A percentile compares a stretch with the other conserved stretches of the same genome.
phyloP scores from a whole-genome alignment of 1,140 invertebrate genomes.

The Drosophila bocki region DNA sequence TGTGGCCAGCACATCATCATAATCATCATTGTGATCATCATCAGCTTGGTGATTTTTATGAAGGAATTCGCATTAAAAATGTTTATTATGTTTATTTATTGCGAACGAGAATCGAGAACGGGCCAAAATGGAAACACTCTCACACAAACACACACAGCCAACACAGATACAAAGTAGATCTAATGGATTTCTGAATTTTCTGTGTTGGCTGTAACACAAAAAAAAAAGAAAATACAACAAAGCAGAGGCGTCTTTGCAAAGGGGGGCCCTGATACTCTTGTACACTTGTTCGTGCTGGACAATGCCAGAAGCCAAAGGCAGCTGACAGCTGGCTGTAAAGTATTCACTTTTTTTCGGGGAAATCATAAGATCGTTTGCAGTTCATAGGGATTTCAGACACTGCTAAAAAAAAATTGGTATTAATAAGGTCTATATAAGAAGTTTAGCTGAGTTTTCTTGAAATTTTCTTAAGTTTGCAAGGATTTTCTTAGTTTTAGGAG shows the following conservation, averaged over 20 bases:
- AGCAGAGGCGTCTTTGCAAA: conserved; percentile 20
- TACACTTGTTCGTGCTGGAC: conserved; percentile 35
- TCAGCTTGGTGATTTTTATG: conserved; percentile 70
- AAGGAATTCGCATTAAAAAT: conserved; percentile 83
- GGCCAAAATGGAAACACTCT: conserved; percentile 66
- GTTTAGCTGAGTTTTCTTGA: no score
- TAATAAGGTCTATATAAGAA: neutral
- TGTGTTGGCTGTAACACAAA: conserved; percentile 43
- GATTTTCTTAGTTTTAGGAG: no score
- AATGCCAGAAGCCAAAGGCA: conserved; percentile 6
- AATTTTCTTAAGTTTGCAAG: no score
- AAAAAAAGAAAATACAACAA: conserved; percentile 4
- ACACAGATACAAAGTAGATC: conserved; percentile 45
- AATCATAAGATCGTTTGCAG: conserved; percentile 13
- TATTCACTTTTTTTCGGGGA: conserved; percentile 30
- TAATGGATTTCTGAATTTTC: conserved; percentile 66
- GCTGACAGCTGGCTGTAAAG: conserved; percentile 28
- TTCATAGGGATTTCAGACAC: neutral
- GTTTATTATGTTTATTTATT: conserved; percentile 83
- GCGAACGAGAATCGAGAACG: conserved; percentile 71
- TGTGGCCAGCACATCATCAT: conserved; percentile 26
- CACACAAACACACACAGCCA: conserved; percentile 6
- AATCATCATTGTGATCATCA: conserved; percentile 39
- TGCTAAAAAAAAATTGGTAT: neutral
- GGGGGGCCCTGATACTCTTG: neutral